A percentile compares a stretch with the other conserved stretches of the same genome.
Conservation (phyloP, 1,140 invertebrate genomes). For the Ceratosolen fusciceps region DNA sequence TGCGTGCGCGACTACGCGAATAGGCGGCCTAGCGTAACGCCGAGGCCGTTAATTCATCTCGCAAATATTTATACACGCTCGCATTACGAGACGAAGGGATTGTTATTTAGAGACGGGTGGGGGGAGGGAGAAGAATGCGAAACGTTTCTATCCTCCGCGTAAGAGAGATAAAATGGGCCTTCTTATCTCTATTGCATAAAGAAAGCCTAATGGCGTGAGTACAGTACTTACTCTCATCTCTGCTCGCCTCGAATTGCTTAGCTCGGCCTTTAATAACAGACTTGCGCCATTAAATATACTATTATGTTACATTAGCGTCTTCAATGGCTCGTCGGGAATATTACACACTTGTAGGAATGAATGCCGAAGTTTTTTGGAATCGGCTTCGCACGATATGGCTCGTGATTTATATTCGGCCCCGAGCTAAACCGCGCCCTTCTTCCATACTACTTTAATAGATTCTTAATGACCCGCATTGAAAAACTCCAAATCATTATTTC, state of each 20-base stretch:
- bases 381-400: not conserved
- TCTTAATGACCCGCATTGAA: not conserved
- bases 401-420: not conserved
- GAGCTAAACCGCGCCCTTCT: constrained; percentile 12
- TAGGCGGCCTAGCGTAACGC: not conserved
- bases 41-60: not conserved
- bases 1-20: too few species aligned
- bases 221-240: constrained; percentile 8
- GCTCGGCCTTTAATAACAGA: constrained; percentile 29
- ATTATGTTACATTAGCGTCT: constrained; percentile 13
- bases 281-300: constrained; percentile 16
- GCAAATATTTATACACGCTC: constrained; percentile 14
- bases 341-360: not conserved
- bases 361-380: not conserved
- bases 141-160: not conserved
- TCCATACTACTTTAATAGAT: not conserved
- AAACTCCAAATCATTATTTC: not conserved
- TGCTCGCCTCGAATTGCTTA: constrained; percentile 3
- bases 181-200: constrained; percentile 33
- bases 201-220: constrained; percentile 33
- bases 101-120: not conserved
- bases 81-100: constrained; percentile 12
- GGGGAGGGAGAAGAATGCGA: constrained; percentile 1
- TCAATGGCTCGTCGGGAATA: not conserved
- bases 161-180: constrained; percentile 30